Base-by-base conservation (phyloP, 2,113 vertebrate genomes). In the Silurus asotus region DNA sequence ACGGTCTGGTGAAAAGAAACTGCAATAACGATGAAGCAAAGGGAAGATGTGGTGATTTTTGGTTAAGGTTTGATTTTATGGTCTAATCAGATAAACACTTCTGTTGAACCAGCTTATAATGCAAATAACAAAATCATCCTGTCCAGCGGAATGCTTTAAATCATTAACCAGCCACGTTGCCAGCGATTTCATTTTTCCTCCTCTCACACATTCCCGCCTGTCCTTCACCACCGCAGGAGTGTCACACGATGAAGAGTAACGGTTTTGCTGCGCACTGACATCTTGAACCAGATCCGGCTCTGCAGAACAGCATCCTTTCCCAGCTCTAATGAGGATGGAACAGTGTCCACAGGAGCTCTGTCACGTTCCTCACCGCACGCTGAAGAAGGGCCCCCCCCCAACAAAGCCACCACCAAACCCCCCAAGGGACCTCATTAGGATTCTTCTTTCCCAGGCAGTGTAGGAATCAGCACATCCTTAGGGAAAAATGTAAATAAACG, bases 341-440 rank as follows among this genome's bases (percentile, higher is more conserved):
- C 88, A 48, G 65, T 90, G 89, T 89, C 85, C 89, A 90, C 89
- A 67, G 83, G 70, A 83, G 86, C 87, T 88, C 89, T 83, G 88
- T 88, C 87, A 89, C 82, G 88, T 89, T 88, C 87, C 82, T 83
- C 86, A 64, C 61, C 59, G 48, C 82, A 82, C 72, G 80, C 45
- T 79, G 80, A 77, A 84, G 85, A 88, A 86, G 86, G 51, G 79
- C 84, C 28, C 56, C 64, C 64, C 5, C 2, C 8, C 15, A 37
- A 37, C 37, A 37, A 37, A 37, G 37, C 37, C 37, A 37, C 37
- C 37, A 37, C 37, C 37, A 37, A 37, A 37, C 37, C 79, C 84
- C 89, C 72, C 90, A 56, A 84, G 91, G 92, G 92, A 90, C 87
- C 91, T 92, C 91, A 91, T 92, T 91, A 90, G 83, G 84, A 53